Evolutionary conservation across 2,797 vertebrate species (phyloP).

Genomic region (Cyprinodon diabolis): DNA sequence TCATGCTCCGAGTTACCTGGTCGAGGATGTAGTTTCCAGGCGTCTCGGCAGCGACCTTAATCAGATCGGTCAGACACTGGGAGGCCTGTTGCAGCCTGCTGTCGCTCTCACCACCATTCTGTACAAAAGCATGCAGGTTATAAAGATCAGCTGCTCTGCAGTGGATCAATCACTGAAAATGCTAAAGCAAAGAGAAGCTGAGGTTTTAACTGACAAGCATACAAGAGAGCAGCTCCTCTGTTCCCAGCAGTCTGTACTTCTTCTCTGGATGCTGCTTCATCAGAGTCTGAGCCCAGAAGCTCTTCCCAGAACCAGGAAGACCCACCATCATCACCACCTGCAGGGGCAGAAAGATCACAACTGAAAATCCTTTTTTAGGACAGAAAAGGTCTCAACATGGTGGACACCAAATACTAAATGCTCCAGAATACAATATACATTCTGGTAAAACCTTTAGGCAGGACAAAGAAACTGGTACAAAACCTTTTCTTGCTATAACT

Average conservation of each 20-base stretch:
- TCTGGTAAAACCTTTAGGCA: too few species aligned
- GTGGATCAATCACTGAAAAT: not conserved
- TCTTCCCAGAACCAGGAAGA: conserved; percentile 90
- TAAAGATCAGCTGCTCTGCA: conserved; percentile 7
- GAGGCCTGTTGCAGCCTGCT: conserved; percentile 85
- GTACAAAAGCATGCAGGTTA: conserved; percentile 26
- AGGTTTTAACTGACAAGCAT: conserved; percentile 82
- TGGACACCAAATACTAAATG: not conserved
- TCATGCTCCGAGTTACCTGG: conserved; percentile 79
- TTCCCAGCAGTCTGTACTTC: conserved; percentile 84
- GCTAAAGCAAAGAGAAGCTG: not conserved
- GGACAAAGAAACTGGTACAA: too few species aligned
- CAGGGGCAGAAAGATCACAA: not conserved
- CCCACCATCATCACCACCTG: conserved; percentile 92
- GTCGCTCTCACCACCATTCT: conserved; percentile 77
- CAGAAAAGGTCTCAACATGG: not conserved
- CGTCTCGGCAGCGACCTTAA: conserved; percentile 84
- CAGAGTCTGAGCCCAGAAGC: conserved; percentile 84
- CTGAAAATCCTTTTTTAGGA: not conserved
- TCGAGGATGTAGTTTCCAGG: conserved; percentile 91
- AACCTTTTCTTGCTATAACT: too few species aligned
- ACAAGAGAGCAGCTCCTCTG: conserved; percentile 82
- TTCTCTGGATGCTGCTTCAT: conserved; percentile 84
- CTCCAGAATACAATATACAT: not conserved
- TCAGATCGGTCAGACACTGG: conserved; percentile 88